Conservation (phyloP, 2,113 vertebrate species). For the Pimephales promelas region DNA sequence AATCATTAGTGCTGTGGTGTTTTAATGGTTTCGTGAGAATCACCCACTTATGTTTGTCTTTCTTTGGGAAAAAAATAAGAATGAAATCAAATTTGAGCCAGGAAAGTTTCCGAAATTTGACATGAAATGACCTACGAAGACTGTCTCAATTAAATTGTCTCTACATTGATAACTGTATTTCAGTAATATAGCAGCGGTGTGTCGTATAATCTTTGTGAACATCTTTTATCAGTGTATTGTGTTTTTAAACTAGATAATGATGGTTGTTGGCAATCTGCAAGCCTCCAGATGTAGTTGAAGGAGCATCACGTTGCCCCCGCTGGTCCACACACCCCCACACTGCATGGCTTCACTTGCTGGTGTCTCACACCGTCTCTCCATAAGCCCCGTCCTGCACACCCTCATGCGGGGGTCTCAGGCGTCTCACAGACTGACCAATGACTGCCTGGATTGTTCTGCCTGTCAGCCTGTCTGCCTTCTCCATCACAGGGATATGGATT, state of each 20-base stretch:
- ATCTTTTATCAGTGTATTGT: neutral
- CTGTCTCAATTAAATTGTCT: neutral
- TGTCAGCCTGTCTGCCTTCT: slow-evolving; percentile 90
- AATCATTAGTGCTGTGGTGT: too few relatives aligned
- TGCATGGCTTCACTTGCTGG: slow-evolving; percentile 54
- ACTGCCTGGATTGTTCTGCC: slow-evolving; percentile 94
- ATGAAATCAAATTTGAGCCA: too few relatives aligned
- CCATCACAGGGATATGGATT: slow-evolving; percentile 95
- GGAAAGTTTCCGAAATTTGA: too few relatives aligned
- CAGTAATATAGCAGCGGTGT: neutral
- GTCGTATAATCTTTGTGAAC: neutral
- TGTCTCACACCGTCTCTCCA: slow-evolving; percentile 16
- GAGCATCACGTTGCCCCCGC: slow-evolving; percentile 55
- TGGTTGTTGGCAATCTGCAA: slow-evolving; percentile 59
- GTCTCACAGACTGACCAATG: slow-evolving; percentile 84
- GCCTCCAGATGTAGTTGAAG: slow-evolving; percentile 60
- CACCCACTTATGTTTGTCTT: too few relatives aligned
- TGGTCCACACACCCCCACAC: slow-evolving; percentile 25
- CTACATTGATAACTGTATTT: neutral
- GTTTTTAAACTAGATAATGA: slow-evolving; percentile 9
- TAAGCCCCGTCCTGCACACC: slow-evolving; percentile 61
- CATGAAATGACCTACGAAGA: neutral
- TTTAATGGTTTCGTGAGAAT: too few relatives aligned
- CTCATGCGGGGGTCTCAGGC: slow-evolving; percentile 78
- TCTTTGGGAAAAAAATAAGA: too few relatives aligned